Evolutionary conservation across 2,888 invertebrate species (phyloP).

Genomic region (Macrophya annulata): DNA sequence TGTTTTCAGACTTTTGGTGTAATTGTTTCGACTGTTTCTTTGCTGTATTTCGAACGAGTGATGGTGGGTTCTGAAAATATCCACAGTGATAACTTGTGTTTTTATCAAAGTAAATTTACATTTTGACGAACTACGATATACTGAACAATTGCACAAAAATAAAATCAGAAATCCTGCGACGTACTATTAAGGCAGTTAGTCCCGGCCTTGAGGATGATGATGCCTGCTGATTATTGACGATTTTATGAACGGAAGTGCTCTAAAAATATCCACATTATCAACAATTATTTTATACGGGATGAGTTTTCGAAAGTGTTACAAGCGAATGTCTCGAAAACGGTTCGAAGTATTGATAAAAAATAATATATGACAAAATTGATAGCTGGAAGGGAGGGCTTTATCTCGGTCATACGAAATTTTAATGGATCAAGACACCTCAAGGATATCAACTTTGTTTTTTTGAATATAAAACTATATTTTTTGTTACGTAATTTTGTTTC

Average conservation of each 20-base stretch:
- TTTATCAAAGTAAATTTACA: not conserved
- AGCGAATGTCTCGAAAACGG: no score
- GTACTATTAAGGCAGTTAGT: not conserved
- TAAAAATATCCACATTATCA: not conserved
- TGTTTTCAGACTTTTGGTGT: not conserved
- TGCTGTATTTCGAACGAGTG: not conserved
- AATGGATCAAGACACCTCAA: no score
- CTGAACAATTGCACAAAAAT: not conserved
- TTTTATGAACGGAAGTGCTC: not conserved
- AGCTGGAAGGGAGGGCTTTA: no score
- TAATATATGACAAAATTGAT: no score
- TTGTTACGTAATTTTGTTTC: no score
- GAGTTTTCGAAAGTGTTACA: not conserved
- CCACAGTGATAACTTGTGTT: not conserved
- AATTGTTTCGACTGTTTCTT: not conserved
- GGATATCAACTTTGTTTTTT: no score
- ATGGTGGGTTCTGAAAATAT: not conserved
- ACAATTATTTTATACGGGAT: not conserved
- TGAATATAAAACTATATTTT: no score
- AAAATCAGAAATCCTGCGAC: not conserved
- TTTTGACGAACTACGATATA: not conserved
- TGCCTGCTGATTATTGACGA: not conserved
- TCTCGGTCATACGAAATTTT: no score
- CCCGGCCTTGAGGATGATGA: not conserved
- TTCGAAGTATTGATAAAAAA: no score